These are phyloP conservation scores for Lagocephalus sceleratus DNA, from an alignment of 2,797 vertebrate genomes.

Conservation along the genomic window DNA sequence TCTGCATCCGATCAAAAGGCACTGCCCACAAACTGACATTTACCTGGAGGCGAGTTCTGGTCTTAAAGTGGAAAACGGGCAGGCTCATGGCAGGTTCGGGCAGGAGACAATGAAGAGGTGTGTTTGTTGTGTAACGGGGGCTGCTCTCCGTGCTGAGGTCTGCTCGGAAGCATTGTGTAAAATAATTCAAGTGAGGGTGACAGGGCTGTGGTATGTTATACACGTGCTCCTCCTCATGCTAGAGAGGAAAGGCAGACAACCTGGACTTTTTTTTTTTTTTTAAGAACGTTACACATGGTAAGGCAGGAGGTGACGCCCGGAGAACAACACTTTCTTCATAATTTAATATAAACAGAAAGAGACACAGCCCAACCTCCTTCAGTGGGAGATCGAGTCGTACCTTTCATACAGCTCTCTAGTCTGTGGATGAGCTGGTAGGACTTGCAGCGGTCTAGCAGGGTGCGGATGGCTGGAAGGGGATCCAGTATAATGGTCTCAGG, in stretches of 20 bases:
- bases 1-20: constrained; percentile 23
- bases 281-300: constrained; percentile 5
- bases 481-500: constrained; percentile 95
- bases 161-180: constrained; percentile 42
- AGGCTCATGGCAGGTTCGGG: constrained; percentile 29
- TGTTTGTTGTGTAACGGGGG: constrained; percentile 16
- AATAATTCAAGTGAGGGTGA: constrained; percentile 36
- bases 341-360: constrained; percentile 10
- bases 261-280: too few relatives aligned
- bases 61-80: constrained; percentile 12
- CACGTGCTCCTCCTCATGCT: constrained; percentile 27
- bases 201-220: constrained; percentile 26
- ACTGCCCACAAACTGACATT: constrained; percentile 15
- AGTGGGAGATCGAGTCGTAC: constrained; percentile 52
- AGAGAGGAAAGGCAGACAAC: constrained; percentile 50
- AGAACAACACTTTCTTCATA: constrained; percentile 20
- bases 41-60: constrained; percentile 16
- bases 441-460: constrained; percentile 93
- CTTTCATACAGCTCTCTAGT: constrained; percentile 93
- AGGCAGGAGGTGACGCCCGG: background rate
- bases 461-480: constrained; percentile 94
- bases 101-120: constrained; percentile 11
- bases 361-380: too few relatives aligned
- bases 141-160: constrained; percentile 21
- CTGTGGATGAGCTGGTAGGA: constrained; percentile 95